Percentiles rank a stretch among this genome's conserved stretches.
Evolutionary conservation across 2,113 vertebrate species (phyloP).

Genomic region (Pandion haliaetus): DNA sequence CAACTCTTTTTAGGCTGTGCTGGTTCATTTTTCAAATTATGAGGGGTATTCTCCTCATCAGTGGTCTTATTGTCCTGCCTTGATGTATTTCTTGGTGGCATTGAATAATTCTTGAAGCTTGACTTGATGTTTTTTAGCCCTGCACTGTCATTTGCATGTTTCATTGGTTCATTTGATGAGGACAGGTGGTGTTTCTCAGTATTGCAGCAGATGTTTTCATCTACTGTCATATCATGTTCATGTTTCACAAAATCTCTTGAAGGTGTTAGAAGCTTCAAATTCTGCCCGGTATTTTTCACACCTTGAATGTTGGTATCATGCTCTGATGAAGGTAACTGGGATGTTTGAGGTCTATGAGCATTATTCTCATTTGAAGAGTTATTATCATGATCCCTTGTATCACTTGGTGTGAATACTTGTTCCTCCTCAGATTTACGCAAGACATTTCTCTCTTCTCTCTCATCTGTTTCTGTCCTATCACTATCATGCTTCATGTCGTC

Average conservation of each 20-base stretch:
- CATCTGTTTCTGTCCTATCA: background rate
- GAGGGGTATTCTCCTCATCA: background rate
- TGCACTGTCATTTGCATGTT: background rate
- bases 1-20: background rate
- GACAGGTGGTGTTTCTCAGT: background rate
- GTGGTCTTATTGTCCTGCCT: background rate
- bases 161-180: background rate
- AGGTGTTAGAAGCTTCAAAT: background rate
- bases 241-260: background rate
- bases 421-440: background rate
- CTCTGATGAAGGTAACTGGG: background rate
- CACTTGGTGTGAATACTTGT: background rate
- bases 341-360: background rate
- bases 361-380: background rate
- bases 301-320: background rate
- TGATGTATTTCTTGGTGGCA: background rate
- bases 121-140: background rate
- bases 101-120: background rate
- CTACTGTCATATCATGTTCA: background rate
- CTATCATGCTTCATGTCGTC: background rate
- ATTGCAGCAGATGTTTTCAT: background rate
- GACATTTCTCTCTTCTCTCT: background rate
- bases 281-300: background rate
- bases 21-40: background rate
- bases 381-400: background rate